Conservation (phyloP, 2,797 vertebrate genomes). For the Cossypha niveicapilla region DNA sequence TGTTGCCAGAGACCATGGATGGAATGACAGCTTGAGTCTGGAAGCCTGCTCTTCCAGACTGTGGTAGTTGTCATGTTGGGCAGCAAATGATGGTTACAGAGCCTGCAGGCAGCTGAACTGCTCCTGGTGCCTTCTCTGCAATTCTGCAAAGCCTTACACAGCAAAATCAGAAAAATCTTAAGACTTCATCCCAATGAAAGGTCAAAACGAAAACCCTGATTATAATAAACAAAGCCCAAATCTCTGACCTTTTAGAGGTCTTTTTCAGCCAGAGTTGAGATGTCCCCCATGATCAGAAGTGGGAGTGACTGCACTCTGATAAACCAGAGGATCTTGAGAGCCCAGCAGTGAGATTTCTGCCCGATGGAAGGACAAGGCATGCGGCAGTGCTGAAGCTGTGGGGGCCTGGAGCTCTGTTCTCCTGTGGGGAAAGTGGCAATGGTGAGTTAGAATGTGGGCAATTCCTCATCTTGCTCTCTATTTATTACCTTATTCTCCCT, state of each 20-base stretch:
- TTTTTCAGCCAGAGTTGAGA: background rate
- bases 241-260: background rate
- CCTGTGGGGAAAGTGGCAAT: background rate
- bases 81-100: background rate
- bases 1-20: background rate
- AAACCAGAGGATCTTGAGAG: background rate
- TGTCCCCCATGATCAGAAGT: background rate
- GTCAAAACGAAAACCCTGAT: background rate
- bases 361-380: fast-evolving
- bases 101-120: background rate
- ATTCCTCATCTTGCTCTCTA: background rate
- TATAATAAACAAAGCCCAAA: background rate
- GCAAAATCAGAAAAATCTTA: background rate
- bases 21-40: background rate
- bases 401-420: background rate
- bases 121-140: background rate
- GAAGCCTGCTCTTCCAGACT: background rate
- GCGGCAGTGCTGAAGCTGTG: background rate
- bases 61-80: background rate
- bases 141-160: background rate
- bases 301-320: background rate
- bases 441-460: background rate
- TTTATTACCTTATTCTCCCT: background rate
- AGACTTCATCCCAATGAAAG: background rate
- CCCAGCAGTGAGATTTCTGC: background rate